Evolutionary conservation across 2,888 invertebrate genomes (phyloP), one percentile per base, ranked within the genome.

Genomic region (Synergus itoensis): DNA sequence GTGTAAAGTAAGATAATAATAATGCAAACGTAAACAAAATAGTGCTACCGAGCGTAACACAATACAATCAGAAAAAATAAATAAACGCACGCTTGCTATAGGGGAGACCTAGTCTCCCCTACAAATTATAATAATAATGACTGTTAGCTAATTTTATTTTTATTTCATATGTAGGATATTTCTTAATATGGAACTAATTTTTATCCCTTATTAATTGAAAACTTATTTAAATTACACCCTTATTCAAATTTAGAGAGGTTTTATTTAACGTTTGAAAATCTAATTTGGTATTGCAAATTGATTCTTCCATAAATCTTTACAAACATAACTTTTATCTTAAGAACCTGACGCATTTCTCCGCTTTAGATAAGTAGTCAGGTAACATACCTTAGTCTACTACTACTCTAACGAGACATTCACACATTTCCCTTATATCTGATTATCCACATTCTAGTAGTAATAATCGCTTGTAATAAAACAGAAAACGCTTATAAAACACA

Each of bases 361-460:
- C n/a, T 53, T 53, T 8, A 53, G 53, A 53, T 53, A 53, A 53
- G 53, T 8, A 53, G n/a, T 18, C 53, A 53, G 53, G n/a, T 16
- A 53, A n/a, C 53, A 53, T 53, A 18, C 53, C 53, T n/a, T 9
- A 53, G 53, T n/a, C n/a, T 53, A 53, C n/a, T 53, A 7, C n/a
- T 53, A 53, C n/a, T 53, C 53, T 53, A 53, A 53, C n/a, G 53
- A 53, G 16, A 53, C 53, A 53, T n/a, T 53, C 53, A n/a, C n/a
- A n/a, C 53, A 53, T n/a, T 53, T 16, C n/a, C 16, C n/a, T 53
- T 53, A 53, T n/a, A n/a, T 48, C 48, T 48, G 5, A 48, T 48
- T 48, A 48, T 16, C 48, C 48, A 48, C 16, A 14, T 48, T 48
- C 5, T 14, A 48, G 14, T 48, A 48, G 48, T 48, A 16, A 16